phyloP scores from a whole-genome alignment of 2,113 vertebrate species.

The Falcunculus frontatus region DNA sequence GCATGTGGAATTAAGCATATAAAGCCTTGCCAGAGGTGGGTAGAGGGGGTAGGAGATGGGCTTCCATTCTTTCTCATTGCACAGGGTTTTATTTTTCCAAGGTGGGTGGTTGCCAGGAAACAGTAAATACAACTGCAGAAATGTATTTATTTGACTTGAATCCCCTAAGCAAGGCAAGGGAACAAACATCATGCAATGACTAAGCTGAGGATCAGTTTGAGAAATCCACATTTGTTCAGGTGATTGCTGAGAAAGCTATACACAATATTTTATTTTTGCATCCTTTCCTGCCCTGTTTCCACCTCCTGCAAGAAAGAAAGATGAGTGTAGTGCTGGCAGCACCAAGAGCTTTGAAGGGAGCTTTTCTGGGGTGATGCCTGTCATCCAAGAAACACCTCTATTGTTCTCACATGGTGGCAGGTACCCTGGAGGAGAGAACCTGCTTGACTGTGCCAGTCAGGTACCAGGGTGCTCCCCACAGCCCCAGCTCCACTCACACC shows the following conservation, averaged over 20 bases:
- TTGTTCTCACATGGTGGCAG: fast-evolving
- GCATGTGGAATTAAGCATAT: not conserved
- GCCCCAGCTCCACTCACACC: not conserved
- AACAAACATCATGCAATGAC: not conserved
- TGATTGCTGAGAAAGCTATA: not conserved
- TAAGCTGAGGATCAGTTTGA: not conserved
- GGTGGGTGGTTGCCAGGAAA: conserved; percentile 12
- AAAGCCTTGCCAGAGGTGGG: not conserved
- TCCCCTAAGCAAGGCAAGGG: not conserved
- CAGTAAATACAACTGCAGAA: conserved; percentile 12
- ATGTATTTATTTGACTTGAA: not conserved
- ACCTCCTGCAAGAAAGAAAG: not conserved
- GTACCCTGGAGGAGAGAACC: not conserved
- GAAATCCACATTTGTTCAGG: conserved; percentile 4
- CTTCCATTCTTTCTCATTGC: not conserved
- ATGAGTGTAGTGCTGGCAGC: not conserved
- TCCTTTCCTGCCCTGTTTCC: not conserved
- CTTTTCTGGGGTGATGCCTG: not conserved
- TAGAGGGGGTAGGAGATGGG: not conserved
- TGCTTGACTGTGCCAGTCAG: not conserved
- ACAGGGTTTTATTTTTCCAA: not conserved
- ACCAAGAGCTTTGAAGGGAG: not conserved
- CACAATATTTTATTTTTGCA: not conserved
- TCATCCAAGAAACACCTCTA: not conserved
- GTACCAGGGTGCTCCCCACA: not conserved